These are phyloP conservation scores for Macrotrachela quadricornifera DNA, from an alignment of 1,140 invertebrate species.

Conservation along the genomic window DNA sequence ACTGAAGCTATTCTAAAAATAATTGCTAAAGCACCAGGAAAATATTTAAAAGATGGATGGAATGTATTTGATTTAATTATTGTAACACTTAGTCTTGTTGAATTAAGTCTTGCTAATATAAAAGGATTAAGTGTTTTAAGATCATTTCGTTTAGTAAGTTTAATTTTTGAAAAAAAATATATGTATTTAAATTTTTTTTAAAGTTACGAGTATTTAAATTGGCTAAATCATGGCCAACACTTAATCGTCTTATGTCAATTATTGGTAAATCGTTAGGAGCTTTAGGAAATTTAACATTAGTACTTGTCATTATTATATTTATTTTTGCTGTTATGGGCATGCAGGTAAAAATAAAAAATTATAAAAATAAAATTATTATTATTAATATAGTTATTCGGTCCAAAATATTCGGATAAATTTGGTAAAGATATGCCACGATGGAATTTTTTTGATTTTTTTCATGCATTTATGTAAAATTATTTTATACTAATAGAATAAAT, in stretches of 20 bases:
- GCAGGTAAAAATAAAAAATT: conserved; percentile 84
- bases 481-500: conserved; percentile 38
- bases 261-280: conserved; percentile 93
- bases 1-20: conserved; percentile 81
- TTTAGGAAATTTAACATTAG: conserved; percentile 86
- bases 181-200: conserved; percentile 20
- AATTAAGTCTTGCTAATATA: conserved; percentile 65
- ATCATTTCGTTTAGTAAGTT: conserved; percentile 83
- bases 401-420: neutral
- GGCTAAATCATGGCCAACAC: conserved; percentile 92
- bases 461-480: conserved; percentile 20
- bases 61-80: conserved; percentile 98
- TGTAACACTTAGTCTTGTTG: conserved; percentile 74
- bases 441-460: conserved; percentile 81
- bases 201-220: conserved; percentile 95
- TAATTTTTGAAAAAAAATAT: neutral
- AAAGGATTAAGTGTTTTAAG: conserved; percentile 82
- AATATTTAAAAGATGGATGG: conserved; percentile 96
- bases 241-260: conserved; percentile 91
- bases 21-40: conserved; percentile 83
- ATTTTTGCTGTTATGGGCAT: conserved; percentile 96
- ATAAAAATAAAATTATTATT: conserved; percentile 30
- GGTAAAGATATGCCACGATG: conserved; percentile 55
- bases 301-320: conserved; percentile 91
- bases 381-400: conserved; percentile 3